Evolutionary conservation across 1,140 invertebrate species (phyloP), one percentile per base, ranked within the genome.

Genomic region (Harpegnathos saltator): DNA sequence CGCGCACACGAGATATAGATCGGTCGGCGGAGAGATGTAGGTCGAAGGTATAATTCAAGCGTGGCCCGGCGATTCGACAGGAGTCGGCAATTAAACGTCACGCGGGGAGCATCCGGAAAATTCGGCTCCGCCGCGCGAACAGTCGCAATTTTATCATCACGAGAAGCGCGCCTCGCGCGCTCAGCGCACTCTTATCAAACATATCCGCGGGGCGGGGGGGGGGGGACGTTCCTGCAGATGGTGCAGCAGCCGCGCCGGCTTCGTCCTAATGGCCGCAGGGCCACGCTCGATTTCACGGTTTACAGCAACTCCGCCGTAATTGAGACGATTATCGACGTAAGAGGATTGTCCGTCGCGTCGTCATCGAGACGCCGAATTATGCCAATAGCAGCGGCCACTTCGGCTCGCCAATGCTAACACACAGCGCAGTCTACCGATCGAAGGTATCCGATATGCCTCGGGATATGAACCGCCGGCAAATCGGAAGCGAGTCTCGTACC

Each of bases 311-410:
- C 19, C 38, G 50, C 54, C 56, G 56, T 82, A 88, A 84, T 88
- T 81, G 74, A 66, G 71, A 69, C 77, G 74, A 87, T 82, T 56
- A 81, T 85, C 82, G 71, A 58, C 73, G 66, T 80, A 85, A 85
- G 62, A 82, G 71, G 83, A 88, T 77, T 82, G 63, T 73, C 75
- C 63, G 38, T 77, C 69, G 69, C 65, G 61, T 77, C 59, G 59
- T 83, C 63, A 83, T 87, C 75, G 85, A 86, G 72, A 83, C 72
- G 48, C 59, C 75, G 75, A 80, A 80, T 80, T 80, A 80, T 80
- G 65, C 75, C 75, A 80, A 71, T 80, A 80, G 38, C 38, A 52
- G 69, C 65, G 75, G 14, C 75, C 75, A 80, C 75, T 80, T 71
- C 19, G 62, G 50, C 29, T 38, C 52, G 33, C 52, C 58, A 44